Evolutionary conservation across 2,797 vertebrate species (phyloP).

Genomic region (Gambusia yucatana): DNA sequence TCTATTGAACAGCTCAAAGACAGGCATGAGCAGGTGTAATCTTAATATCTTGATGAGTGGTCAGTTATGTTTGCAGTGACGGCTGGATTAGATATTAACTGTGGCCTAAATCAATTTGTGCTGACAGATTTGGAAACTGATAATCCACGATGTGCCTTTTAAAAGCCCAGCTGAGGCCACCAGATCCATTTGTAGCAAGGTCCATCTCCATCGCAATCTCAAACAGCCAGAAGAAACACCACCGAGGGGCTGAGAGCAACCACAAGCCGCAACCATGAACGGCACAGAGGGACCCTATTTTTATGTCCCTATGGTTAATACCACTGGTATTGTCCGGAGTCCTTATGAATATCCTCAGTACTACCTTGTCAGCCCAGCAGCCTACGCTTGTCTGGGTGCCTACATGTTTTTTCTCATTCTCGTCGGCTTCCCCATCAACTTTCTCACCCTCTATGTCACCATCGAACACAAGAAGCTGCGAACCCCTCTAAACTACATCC

Average conservation of each 20-base stretch:
- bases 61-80: conserved; percentile 85
- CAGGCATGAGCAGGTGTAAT: conserved; percentile 81
- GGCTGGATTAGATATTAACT: conserved; percentile 85
- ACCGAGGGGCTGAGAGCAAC: conserved; percentile 86
- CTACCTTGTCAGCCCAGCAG: conserved; percentile 92
- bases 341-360: conserved; percentile 96
- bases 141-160: conserved; percentile 81
- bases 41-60: conserved; percentile 87
- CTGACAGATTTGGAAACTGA: conserved; percentile 82
- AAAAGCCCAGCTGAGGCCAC: conserved; percentile 72
- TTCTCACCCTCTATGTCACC: conserved; percentile 95
- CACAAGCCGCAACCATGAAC: conserved; percentile 89
- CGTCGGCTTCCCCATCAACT: conserved; percentile 93
- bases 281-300: conserved; percentile 95
- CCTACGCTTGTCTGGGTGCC: conserved; percentile 86
- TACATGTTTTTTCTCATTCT: conserved; percentile 97
- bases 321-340: conserved; percentile 89
- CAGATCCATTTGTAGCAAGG: conserved; percentile 73
- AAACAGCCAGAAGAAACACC: conserved; percentile 68
- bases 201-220: conserved; percentile 65
- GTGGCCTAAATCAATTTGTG: conserved; percentile 85
- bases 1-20: conserved; percentile 16
- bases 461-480: conserved; percentile 98
- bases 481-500: conserved; percentile 96
- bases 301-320: conserved; percentile 93